Evolutionary conservation across 2,888 invertebrate genomes (phyloP).

Genomic region (Macrophya alboannulata): DNA sequence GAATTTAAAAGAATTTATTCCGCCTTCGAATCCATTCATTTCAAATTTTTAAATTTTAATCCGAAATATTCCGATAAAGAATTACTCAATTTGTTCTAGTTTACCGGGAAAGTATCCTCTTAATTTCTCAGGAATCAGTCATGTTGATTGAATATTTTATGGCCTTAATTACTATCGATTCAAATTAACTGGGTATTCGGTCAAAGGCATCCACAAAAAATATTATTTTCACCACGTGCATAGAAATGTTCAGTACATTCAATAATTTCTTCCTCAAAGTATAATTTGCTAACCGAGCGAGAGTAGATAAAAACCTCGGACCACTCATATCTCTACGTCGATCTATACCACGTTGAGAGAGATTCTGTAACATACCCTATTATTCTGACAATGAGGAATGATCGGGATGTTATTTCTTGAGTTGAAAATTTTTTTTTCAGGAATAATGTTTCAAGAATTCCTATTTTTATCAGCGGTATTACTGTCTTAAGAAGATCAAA

Average conservation of each 20-base stretch:
- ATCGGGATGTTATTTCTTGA: neutral
- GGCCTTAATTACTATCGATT: neutral
- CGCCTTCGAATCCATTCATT: neutral
- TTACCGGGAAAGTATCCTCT: neutral
- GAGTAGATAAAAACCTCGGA: neutral
- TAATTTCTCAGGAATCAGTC: too few relatives aligned
- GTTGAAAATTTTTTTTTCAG: neutral
- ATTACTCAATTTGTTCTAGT: neutral
- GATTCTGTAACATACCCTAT: neutral
- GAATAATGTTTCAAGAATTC: neutral
- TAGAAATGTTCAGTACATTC: neutral
- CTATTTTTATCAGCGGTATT: too few relatives aligned
- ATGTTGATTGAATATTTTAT: neutral
- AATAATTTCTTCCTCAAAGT: neutral
- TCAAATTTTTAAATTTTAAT: neutral
- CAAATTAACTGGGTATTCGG: neutral
- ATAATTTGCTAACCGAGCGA: neutral
- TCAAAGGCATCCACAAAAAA: neutral
- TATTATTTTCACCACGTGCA: neutral
- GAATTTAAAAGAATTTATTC: neutral
- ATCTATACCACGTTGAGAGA: neutral
- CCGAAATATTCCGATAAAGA: neutral
- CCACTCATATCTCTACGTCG: neutral
- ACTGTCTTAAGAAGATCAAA: too few relatives aligned
- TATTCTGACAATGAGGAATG: neutral